Evolutionary conservation across 2,797 vertebrate species (phyloP), one percentile per base, ranked within the genome.

Genomic region (Oceanodroma leucorhoa): DNA sequence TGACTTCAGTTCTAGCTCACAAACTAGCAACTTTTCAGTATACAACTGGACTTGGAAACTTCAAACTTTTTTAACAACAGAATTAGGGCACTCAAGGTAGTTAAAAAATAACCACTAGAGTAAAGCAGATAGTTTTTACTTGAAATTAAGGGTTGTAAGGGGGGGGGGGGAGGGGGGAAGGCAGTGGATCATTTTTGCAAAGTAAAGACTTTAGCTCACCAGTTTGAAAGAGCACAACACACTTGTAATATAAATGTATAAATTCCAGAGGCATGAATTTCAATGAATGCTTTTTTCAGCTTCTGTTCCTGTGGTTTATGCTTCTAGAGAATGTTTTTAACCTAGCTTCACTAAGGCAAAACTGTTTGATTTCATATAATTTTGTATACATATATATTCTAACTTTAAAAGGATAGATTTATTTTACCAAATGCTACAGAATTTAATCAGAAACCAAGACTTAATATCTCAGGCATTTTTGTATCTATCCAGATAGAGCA

Each of bases 11-110:
- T 87, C 55, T 84, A 76, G n/a, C 61, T 77, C 60, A 83, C 36
- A 94, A 94, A 86, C 45, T 34, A 92, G 36, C 26, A 69, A 60
- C 84, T 90, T 83, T 82, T 89, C 36, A 29, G n/a, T 34, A 81
- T 48, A 27, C 24, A 90, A 38, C 40, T 90, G 53, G 78, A 67
- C 6, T 14, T 95, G 64, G 48, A 96, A 91, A 76, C 26, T 19
- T 43, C 61, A 64, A 67, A 70, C 27, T 57, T 93, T 61, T 81
- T 92, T 50, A 96, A 86, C 14, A 34, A 53, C 34, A 90, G 80
- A 96, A 94, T 85, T 65, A 95, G 55, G 65, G 20, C 11, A 75
- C 76, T 91, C 57, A 90, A 57, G 81, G 73, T 94, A 95, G 94
- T 95, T 95, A 96, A 94, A 95, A 82, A 58, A 65, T 64, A 94